Evolutionary conservation across 92 coral and sea anemone genomes (phyloP).

Genomic region (Metridium senile): DNA sequence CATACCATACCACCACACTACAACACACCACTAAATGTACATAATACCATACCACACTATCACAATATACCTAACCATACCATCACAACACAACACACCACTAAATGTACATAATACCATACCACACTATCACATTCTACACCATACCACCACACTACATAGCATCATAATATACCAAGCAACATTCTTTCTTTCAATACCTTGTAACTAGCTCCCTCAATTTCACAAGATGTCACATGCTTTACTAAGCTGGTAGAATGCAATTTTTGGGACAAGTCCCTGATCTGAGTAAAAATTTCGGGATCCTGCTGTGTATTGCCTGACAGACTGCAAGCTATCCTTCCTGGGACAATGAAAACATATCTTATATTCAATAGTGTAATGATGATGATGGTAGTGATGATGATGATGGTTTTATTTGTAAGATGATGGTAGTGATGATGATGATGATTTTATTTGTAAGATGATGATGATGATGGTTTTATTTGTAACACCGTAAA

Average conservation of each 20-base stretch:
- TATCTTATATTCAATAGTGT: no score
- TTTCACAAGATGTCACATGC: constrained; percentile 9
- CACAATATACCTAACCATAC: not conserved
- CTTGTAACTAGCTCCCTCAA: constrained; percentile 23
- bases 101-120: not conserved
- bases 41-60: not conserved
- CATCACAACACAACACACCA: not conserved
- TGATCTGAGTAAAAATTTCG: constrained; percentile 22
- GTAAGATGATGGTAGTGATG: no score
- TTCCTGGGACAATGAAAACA: no score
- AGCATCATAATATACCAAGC: no score
- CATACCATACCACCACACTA: not conserved
- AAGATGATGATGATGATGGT: no score
- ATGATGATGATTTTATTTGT: no score
- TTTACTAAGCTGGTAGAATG: constrained; percentile 17
- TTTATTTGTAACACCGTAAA: no score
- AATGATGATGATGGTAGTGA: no score
- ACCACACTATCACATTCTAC: not conserved
- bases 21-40: not conserved
- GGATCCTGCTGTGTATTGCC: no score
- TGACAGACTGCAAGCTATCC: no score
- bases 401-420: no score
- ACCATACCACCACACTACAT: not conserved
- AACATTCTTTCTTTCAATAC: constrained; percentile 8
- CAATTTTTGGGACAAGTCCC: constrained; percentile 35